phyloP scores from a whole-genome alignment of 1,140 invertebrate species.

The Vanessa atalanta region DNA sequence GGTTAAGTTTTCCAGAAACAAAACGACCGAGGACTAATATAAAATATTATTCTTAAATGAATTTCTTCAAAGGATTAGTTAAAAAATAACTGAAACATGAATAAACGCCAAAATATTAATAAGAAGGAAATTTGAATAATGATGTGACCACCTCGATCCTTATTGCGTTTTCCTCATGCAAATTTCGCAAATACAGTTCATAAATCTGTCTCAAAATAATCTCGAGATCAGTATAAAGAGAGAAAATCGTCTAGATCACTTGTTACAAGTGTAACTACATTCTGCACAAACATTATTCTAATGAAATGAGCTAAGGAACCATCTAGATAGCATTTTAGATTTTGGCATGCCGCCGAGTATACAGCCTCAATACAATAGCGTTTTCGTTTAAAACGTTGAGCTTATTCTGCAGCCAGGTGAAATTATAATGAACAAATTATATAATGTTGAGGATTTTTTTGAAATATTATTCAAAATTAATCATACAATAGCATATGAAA shows the following conservation, averaged over 20 bases:
- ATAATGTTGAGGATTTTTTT: background rate
- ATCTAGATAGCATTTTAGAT: conserved; percentile 31
- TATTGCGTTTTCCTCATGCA: background rate
- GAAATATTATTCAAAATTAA: no score
- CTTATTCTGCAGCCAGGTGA: conserved; percentile 47
- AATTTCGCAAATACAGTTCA: background rate
- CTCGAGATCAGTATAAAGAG: background rate
- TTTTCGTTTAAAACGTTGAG: conserved; percentile 13
- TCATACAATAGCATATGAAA: no score
- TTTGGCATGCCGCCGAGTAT: conserved; percentile 29
- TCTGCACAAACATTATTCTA: conserved; percentile 27
- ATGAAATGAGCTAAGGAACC: conserved; percentile 33
- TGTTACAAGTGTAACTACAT: conserved; percentile 5
- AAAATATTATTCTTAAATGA: no score
- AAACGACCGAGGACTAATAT: no score
- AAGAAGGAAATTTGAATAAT: no score
- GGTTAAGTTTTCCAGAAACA: no score
- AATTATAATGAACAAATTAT: conserved; percentile 7
- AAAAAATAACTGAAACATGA: no score
- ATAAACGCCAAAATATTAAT: no score
- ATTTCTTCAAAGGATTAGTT: no score
- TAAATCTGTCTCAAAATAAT: background rate
- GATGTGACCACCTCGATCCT: background rate
- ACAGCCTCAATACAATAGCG: conserved; percentile 24
- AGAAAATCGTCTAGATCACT: background rate